phyloP scores from a whole-genome alignment of 2,113 vertebrate genomes.

The Lepisosteus oculatus region DNA sequence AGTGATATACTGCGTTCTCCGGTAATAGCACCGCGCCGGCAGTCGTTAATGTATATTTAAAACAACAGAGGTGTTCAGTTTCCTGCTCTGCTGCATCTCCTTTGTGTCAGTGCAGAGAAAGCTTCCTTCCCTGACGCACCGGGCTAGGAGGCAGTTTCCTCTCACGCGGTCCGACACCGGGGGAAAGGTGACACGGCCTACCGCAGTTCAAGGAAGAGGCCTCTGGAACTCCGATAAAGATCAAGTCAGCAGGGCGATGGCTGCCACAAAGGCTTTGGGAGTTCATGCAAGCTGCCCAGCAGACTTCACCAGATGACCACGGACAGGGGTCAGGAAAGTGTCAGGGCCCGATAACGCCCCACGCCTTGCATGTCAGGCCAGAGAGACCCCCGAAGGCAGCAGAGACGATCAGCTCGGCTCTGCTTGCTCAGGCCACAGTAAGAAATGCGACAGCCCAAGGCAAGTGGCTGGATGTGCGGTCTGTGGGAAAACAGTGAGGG shows the following conservation, averaged over 20 bases:
- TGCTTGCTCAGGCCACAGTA: no score
- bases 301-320: neutral
- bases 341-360: neutral
- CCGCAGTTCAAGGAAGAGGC: no score
- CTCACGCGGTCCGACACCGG: slow-evolving; percentile 8
- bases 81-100: slow-evolving; percentile 7
- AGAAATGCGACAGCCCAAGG: no score
- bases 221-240: neutral
- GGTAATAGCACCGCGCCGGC: neutral
- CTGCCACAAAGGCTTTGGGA: neutral
- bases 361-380: neutral
- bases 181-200: slow-evolving; percentile 2
- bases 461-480: neutral
- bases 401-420: no score
- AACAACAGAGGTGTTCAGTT: neutral
- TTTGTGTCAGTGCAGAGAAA: slow-evolving; percentile 14
- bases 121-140: slow-evolving; percentile 22
- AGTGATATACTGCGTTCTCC: neutral
- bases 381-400: neutral
- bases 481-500: neutral
- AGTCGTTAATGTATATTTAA: neutral
- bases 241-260: neutral
- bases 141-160: slow-evolving; percentile 19
- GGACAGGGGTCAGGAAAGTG: neutral
- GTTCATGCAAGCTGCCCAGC: neutral